Percentiles rank a stretch among this genome's conserved stretches.
These are phyloP conservation scores for Octodonta nipae DNA, from an alignment of 2,888 invertebrate species.

Conservation along the genomic window DNA sequence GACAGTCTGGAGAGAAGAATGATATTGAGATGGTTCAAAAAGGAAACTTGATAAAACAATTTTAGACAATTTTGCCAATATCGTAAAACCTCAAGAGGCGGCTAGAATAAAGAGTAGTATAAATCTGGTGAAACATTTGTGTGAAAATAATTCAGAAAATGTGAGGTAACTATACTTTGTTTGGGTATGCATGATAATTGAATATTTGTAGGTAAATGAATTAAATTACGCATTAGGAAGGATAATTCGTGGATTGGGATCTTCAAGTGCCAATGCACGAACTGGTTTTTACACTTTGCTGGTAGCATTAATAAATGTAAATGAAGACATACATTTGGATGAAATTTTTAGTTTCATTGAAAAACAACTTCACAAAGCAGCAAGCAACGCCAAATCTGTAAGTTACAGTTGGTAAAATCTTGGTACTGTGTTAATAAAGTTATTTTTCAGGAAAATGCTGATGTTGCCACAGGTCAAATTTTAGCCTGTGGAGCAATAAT, in stretches of 20 bases:
- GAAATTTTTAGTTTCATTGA: constrained; percentile 47
- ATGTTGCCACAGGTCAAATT: constrained; percentile 57
- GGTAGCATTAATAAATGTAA: constrained; percentile 44
- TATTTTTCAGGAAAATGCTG: constrained; percentile 53
- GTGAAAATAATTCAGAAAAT: neutral
- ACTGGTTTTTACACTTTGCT: constrained; percentile 58
- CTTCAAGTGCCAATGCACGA: constrained; percentile 48
- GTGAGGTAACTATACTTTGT: no score
- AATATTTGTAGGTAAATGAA: constrained; percentile 44
- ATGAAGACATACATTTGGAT: constrained; percentile 38
- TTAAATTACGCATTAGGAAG: constrained; percentile 53
- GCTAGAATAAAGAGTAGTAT: neutral
- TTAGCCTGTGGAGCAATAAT: constrained; percentile 57
- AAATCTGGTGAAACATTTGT: neutral
- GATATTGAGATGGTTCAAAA: no score
- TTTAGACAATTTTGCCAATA: neutral
- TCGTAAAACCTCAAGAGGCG: neutral
- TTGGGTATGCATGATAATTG: neutral
- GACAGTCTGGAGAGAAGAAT: no score
- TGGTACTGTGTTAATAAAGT: constrained; percentile 9
- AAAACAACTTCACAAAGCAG: constrained; percentile 48
- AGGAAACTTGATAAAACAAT: neutral
- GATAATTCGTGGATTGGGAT: constrained; percentile 58
- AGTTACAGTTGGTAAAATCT: constrained; percentile 27
- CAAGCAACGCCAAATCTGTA: constrained; percentile 53